A percentile compares a stretch with the other conserved stretches of the same genome.
Evolutionary conservation across 2,888 invertebrate species (phyloP).

Genomic region (Pachycephus smyrnensis): DNA sequence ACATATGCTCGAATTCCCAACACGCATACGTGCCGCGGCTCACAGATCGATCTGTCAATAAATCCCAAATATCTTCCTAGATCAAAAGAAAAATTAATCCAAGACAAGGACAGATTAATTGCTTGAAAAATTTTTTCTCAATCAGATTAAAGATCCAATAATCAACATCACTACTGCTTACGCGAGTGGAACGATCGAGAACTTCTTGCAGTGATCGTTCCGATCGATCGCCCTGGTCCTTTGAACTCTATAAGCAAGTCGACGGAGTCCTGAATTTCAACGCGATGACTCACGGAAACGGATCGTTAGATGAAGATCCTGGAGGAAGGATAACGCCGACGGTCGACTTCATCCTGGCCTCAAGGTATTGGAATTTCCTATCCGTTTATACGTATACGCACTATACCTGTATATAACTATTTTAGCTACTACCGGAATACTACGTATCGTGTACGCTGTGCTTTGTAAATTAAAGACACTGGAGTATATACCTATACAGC

Average conservation of each 20-base stretch:
- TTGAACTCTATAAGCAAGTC: not conserved
- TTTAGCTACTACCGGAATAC: not conserved
- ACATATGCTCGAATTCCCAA: conserved; percentile 46
- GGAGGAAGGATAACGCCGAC: not conserved
- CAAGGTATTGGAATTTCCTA: not conserved
- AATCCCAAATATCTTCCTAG: not conserved
- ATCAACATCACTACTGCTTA: conserved; percentile 35
- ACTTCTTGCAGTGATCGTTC: conserved; percentile 47
- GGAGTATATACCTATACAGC: not conserved
- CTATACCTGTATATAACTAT: not conserved
- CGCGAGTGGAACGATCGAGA: conserved; percentile 44
- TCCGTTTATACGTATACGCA: not conserved
- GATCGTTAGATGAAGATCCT: not conserved
- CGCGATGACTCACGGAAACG: not conserved
- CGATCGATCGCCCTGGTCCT: conserved; percentile 42
- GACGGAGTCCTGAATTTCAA: not conserved
- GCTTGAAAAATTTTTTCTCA: not conserved
- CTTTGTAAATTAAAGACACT: not conserved
- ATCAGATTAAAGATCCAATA: not conserved
- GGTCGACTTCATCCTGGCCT: not conserved
- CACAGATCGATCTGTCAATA: not conserved
- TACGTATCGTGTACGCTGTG: not conserved
- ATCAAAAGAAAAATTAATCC: not conserved
- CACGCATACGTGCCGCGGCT: not conserved
- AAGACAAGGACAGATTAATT: not conserved